Base-by-base conservation (phyloP, 2,888 invertebrate genomes). In the Lathronympha strigana region DNA sequence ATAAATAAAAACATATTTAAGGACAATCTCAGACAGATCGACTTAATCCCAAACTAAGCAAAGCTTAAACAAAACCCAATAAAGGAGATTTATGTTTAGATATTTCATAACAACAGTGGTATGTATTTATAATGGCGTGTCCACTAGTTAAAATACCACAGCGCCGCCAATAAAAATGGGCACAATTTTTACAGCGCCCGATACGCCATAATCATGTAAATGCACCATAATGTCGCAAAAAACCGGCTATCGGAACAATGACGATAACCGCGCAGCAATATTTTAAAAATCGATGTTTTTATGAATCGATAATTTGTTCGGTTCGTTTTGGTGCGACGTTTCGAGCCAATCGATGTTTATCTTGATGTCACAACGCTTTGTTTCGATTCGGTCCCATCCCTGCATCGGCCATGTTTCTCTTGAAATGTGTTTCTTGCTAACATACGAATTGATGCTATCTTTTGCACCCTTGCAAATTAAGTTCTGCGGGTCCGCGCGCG, bases 261-360 rank as follows among this genome's bases (percentile, higher is more conserved):
- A 87, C 84, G 86, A 85, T 80, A 83, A 84, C 79, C 83, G 80
- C 80, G 77, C 83, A 76, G 85, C 84, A 85, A 89, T 90, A 90
- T 88, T 89, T 90, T 87, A 87, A 86, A 66, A 88, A 90, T 89
- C 90, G 88, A 90, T 91, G 90, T 91, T 92, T 90, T 91, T 90
- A 90, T 90, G 90, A 91, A 91, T 92, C 90, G 90, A 91, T 92
- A 90, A 92, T 91, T 92, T 92, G 91, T 87, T 88, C 86, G 84
- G 84, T 81, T 82, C 84, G 87, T 88, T 90, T 88, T 81, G 89
- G 90, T 84, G 90, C 88, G 89, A 86, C 88, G 87, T 87, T 86
- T 88, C 89, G 86, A 86, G 83, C 83, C 87, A 83, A 87, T 86
- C 84, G 90, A 90, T 90, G 74, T 75, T 86, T 88, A 90, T 90